Evolutionary conservation across 1,140 invertebrate genomes (phyloP).

Genomic region (Trinorchestia longiramus): DNA sequence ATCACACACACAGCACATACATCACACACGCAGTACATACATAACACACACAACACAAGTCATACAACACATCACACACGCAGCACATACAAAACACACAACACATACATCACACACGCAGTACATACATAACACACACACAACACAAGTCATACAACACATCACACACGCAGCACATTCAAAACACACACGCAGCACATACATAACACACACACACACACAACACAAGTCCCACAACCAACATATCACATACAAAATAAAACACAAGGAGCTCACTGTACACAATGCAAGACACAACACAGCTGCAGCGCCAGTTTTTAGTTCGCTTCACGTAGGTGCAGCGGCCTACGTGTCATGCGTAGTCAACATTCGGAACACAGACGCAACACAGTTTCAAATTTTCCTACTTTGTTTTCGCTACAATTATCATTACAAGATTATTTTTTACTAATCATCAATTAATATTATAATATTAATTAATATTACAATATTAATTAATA

Average conservation of each 20-base stretch:
- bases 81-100: not conserved
- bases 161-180: not conserved
- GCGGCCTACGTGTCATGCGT: too few relatives aligned
- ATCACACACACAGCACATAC: not conserved
- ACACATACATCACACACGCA: not conserved
- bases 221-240: not conserved
- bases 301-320: too few relatives aligned
- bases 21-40: not conserved
- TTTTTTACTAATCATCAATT: too few relatives aligned
- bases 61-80: not conserved
- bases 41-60: not conserved
- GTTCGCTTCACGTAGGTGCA: too few relatives aligned
- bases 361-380: not conserved
- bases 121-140: not conserved
- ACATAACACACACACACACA: too few relatives aligned
- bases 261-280: not conserved
- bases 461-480: too few relatives aligned
- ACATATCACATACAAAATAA: not conserved
- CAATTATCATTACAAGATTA: too few relatives aligned
- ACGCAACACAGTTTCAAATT: not conserved
- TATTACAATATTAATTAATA: too few relatives aligned
- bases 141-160: not conserved
- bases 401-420: too few relatives aligned
- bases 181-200: too few relatives aligned
- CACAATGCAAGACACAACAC: too few relatives aligned